Evolutionary conservation across 2,113 vertebrate species (phyloP), one percentile per base, ranked within the genome.

Genomic region (Lampris incognitus): DNA sequence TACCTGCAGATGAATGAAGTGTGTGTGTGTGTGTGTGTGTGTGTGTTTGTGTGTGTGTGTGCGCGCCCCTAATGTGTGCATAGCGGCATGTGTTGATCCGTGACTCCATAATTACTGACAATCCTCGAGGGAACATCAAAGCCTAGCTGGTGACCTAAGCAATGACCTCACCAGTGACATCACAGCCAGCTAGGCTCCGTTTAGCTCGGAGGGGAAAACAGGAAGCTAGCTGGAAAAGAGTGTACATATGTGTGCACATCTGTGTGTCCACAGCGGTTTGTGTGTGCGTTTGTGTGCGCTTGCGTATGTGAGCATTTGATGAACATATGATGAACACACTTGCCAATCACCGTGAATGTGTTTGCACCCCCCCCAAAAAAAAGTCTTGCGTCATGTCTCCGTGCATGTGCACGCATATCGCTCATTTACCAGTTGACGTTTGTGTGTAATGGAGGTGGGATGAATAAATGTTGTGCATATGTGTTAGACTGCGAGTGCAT

Each of bases 151-250:
- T 88, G 90, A 94, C 89, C 89, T 85, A 83, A 87, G 84, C 75
- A 59, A 81, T 91, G 88, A 94, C 89, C 87, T 94, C 92, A 92
- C 87, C 90, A 86, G 86, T 93, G 92, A 93, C 90, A 91, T 93
- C 90, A 92, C 81, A 39, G 74, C 76, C 69, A 9, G 74, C 64
- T 40, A 62, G 72, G 78, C 80, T 85, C 57, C 39, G 65, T 71
- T 81, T 59, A 41, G 72, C 83, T 76, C 49, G 1, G 70, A 77
- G 72, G 78, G 44, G 58, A 70, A 89, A 90, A 89, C 82, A 90
- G 86, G 82, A 91, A 91, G 84, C 78, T 41, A 46, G 6, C 42
- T 42, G 2, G 86, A 83, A 86, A 84, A 88, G 87, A 85, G 87
- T 37, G 10, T 66, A 57, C 44, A 67, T 72, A 85, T 39, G 0